These are phyloP conservation scores for Diaperis boleti DNA, from an alignment of 2,888 invertebrate genomes.

Conservation along the genomic window DNA sequence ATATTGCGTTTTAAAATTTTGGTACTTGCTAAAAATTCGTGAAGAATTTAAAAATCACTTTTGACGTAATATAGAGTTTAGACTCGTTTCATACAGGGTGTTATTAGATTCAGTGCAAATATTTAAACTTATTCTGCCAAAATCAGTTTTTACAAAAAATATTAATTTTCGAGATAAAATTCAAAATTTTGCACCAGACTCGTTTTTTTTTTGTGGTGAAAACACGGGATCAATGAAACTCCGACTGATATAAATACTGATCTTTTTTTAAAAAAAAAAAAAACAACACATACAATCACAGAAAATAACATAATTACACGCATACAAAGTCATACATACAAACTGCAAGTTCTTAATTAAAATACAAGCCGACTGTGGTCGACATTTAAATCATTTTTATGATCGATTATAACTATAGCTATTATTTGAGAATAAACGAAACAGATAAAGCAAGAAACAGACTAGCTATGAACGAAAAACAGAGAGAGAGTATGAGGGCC, in stretches of 20 bases:
- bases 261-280: conserved; percentile 56
- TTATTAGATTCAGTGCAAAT: too few relatives aligned
- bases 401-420: conserved; percentile 51
- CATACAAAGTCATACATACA: conserved; percentile 57
- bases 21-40: too few relatives aligned
- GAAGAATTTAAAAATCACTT: too few relatives aligned
- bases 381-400: conserved; percentile 53
- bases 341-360: conserved; percentile 51
- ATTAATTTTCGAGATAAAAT: too few relatives aligned
- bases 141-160: too few relatives aligned
- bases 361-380: conserved; percentile 43
- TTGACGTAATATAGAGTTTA: too few relatives aligned
- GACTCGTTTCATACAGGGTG: too few relatives aligned
- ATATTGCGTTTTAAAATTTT: too few relatives aligned
- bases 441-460: conserved; percentile 48
- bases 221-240: too few relatives aligned
- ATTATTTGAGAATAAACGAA: conserved; percentile 38
- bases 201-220: too few relatives aligned
- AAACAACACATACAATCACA: conserved; percentile 62
- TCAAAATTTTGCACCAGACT: too few relatives aligned
- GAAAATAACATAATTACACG: conserved; percentile 62
- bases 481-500: conserved; percentile 45
- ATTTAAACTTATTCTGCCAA: too few relatives aligned
- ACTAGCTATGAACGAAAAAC: conserved; percentile 60
- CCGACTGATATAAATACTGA: conserved; percentile 57